Evolutionary conservation across 2,888 invertebrate genomes (phyloP), one percentile per base, ranked within the genome.

Genomic region (Lasioglossum figueresi): DNA sequence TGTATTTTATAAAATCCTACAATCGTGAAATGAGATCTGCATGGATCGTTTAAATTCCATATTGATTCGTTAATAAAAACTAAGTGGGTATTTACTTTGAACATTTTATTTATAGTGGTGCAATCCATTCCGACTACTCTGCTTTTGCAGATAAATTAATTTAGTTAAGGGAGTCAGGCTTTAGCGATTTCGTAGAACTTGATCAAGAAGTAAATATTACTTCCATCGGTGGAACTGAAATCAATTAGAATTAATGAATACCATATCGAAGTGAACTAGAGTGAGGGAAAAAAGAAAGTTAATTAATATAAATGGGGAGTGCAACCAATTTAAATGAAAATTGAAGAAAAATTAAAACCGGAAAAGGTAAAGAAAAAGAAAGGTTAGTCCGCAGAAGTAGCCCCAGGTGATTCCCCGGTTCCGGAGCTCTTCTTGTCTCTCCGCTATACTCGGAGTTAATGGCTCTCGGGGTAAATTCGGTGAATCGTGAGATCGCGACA

Each of bases 311-410:
- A 56, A 56, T 12, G n/a, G 56, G n/a, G 12, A n/a, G 56, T n/a
- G 56, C n/a, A 56, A 56, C n/a, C n/a, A n/a, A 56, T 56, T 56
- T n/a, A 56, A 56, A 56, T 56, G 56, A 56, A 56, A 56, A 56
- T 56, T 56, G 10, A n/a, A 56, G 56, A 56, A 56, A 56, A 56
- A 56, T 56, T 56, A n/a, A 56, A n/a, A 56, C n/a, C n/a, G 56
- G n/a, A 56, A 56, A n/a, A 56, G 56, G 56, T n/a, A n/a, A 56
- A 52, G 23, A 52, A 52, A 23, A 52, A 52, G 52, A 19, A 52
- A 23, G 48, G 48, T 48, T 48, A 48, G 56, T 56, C 10, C 56
- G n/a, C 56, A 12, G n/a, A 56, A 56, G 56, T 56, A 56, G 56
- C n/a, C 56, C n/a, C n/a, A 56, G 56, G n/a, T n/a, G 56, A 56